Conservation (phyloP, 2,113 vertebrate species). For the Smithornis capensis region DNA sequence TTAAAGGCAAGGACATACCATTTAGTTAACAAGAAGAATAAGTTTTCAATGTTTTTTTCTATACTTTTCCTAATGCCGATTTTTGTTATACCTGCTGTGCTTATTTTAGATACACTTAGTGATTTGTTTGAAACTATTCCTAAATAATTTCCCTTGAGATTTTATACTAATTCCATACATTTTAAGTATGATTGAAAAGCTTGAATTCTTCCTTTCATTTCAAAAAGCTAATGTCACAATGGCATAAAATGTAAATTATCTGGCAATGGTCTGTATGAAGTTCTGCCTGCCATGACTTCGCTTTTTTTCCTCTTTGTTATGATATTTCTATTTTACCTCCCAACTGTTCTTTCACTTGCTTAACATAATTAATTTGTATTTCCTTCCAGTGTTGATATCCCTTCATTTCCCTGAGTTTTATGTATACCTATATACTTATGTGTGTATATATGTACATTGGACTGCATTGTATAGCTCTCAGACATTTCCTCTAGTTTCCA, state of each 20-base stretch:
- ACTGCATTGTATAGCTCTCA: background rate
- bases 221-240: slow-evolving; percentile 6
- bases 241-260: slow-evolving; percentile 20
- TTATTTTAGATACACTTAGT: background rate
- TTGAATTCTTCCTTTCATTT: slow-evolving; percentile 8
- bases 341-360: background rate
- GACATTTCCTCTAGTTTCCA: background rate
- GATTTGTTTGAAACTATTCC: slow-evolving; percentile 22
- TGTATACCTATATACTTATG: background rate
- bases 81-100: background rate
- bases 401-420: background rate
- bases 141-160: slow-evolving; percentile 10
- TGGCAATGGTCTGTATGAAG: background rate
- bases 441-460: fast-evolving
- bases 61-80: background rate
- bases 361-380: background rate
- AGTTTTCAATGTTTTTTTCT: background rate
- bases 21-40: background rate
- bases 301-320: background rate
- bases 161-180: background rate
- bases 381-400: background rate
- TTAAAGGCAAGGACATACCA: slow-evolving; percentile 10
- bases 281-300: slow-evolving; percentile 6
- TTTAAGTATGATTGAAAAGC: background rate
- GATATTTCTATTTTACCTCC: background rate